Base-by-base conservation (phyloP, 2,797 vertebrate genomes). In the Glyptemys insculpta region DNA sequence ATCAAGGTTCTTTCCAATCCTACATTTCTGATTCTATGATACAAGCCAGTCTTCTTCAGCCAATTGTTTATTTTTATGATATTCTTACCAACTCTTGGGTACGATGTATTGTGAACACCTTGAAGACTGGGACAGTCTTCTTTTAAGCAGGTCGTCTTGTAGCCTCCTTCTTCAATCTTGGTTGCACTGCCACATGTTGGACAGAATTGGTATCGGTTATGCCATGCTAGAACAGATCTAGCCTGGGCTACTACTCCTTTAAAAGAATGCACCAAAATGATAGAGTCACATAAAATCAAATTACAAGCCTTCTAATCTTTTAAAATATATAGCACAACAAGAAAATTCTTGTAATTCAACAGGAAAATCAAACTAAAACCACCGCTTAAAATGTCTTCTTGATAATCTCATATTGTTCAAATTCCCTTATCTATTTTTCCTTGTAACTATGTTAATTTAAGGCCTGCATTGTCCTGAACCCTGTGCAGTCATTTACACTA, bases 51-150 rank as follows among this genome's bases (percentile, higher is more conserved):
- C 5, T 8, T 8, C 80, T 90, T 44, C 59, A 5, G 82, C 3
- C 15, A 57, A 82, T 29, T 49, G 5, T 85, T 49, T 83, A 85
- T 72, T 52, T 31, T 54, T 68, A 57, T 18, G 94, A 59, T 56
- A 83, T 37, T 83, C 99, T 98, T 98, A 99, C 99, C 99, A 53
- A 99, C 99, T 98, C 99, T 98, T 83, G 99, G 99, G 82, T 99
- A 99, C 41, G 99, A 99, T 8, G 99, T 99, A 96, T 99, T 99
- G 96, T 99, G 99, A 89, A 99, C 98, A 1, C 99, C 99, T n/a
- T 97, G 97, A 31, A 98, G 99, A 94, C 99, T 99, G 68, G 97
- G 98, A 86, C 99, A 99, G 79, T 90, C 96, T 21, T 98, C 78
- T 95, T 98, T 98, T 79, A 99, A 94, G 89, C 99, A 99, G 53